phyloP scores from a whole-genome alignment of 1,140 invertebrate species.

The Aculops lycopersici region DNA sequence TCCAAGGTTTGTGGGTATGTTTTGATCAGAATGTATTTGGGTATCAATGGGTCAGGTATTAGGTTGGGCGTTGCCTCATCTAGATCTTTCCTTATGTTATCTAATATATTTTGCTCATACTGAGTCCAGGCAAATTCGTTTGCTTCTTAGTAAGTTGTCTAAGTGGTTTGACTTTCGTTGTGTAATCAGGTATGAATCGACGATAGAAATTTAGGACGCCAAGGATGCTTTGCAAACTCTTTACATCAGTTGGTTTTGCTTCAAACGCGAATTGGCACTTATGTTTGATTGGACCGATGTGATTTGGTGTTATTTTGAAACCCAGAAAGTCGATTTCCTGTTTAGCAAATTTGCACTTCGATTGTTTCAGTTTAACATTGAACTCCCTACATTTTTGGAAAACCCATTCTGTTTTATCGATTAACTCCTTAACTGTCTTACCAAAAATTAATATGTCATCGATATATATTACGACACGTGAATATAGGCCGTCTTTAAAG shows the following conservation, averaged over 20 bases:
- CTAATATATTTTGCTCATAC: background rate
- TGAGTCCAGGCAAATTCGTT: slow-evolving; percentile 2
- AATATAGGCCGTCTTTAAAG: background rate
- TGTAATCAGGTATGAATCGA: slow-evolving; percentile 12
- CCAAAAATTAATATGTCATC: slow-evolving; percentile 5
- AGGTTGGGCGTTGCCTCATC: background rate
- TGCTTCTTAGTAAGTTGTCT: slow-evolving; percentile 4
- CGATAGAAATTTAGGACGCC: slow-evolving; percentile 11
- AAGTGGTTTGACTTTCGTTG: slow-evolving; percentile 9
- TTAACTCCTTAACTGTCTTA: background rate
- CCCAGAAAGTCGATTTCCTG: slow-evolving; percentile 6
- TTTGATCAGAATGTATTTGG: background rate
- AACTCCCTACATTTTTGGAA: background rate
- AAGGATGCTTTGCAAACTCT: slow-evolving; percentile 10
- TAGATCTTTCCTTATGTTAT: background rate
- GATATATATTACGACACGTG: slow-evolving; percentile 1
- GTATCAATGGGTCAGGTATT: background rate
- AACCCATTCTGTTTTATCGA: background rate
- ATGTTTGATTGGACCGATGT: slow-evolving; percentile 8
- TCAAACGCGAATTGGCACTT: slow-evolving; percentile 10
- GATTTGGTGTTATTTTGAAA: slow-evolving; percentile 4
- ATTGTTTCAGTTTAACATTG: background rate
- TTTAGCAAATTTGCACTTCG: slow-evolving; percentile 4
- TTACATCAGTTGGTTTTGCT: slow-evolving; percentile 8
- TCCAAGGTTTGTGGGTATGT: background rate